A percentile compares a stretch with the other conserved stretches of the same genome.
Conservation (phyloP, 2,888 invertebrate genomes). For the Scaptomyza parva region DNA sequence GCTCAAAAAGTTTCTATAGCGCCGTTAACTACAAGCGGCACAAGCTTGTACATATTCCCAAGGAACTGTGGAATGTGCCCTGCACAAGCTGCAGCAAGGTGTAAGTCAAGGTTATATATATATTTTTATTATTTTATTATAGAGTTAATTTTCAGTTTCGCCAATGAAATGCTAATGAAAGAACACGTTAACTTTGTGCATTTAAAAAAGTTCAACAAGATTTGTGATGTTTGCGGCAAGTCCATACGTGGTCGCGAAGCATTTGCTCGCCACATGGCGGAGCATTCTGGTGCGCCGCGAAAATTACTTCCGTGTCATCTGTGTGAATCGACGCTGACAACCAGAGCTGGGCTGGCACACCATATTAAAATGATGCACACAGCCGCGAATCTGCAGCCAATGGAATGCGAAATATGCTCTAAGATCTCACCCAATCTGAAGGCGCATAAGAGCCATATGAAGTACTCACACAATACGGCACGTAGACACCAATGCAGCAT, state of each 20-base stretch:
- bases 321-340: conserved; percentile 76
- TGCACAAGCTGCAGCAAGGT: conserved; percentile 79
- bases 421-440: conserved; percentile 78
- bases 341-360: conserved; percentile 78
- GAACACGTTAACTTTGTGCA: conserved; percentile 81
- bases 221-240: conserved; percentile 83
- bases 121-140: too few relatives aligned
- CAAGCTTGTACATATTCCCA: conserved; percentile 79
- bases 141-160: conserved; percentile 82
- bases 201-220: conserved; percentile 78
- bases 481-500: conserved; percentile 81
- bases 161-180: conserved; percentile 74
- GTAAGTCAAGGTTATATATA: conserved; percentile 58
- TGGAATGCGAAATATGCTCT: conserved; percentile 77
- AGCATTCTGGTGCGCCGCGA: conserved; percentile 77
- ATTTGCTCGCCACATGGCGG: conserved; percentile 79
- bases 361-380: conserved; percentile 82
- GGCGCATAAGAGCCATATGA: conserved; percentile 80
- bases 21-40: conserved; percentile 77
- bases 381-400: conserved; percentile 72
- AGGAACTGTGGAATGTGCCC: conserved; percentile 73
- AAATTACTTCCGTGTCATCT: conserved; percentile 77
- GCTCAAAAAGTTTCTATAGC: conserved; percentile 81
- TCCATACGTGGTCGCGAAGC: conserved; percentile 77
- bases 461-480: conserved; percentile 79